Percentiles rank a stretch among this genome's conserved stretches.
Conservation (phyloP, 2,888 invertebrate genomes). For the Nezara viridula region DNA sequence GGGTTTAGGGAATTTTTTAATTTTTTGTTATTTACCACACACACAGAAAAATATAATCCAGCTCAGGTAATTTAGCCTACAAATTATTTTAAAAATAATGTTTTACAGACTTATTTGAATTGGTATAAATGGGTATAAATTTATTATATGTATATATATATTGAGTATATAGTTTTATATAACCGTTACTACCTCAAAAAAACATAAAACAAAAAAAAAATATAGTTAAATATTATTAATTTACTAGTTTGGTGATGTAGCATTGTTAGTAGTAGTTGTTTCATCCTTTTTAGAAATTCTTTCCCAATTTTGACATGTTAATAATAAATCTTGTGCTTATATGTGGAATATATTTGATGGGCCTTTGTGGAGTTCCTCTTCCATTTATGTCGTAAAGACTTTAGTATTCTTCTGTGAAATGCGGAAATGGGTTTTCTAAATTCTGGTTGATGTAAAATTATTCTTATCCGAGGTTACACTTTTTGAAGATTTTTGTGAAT, state of each 20-base stretch:
- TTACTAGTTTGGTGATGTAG: constrained; percentile 49
- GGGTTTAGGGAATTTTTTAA: constrained; percentile 44
- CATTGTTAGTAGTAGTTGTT: constrained; percentile 36
- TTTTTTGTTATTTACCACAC: constrained; percentile 52
- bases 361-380: constrained; percentile 63
- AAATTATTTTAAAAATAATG: constrained; percentile 54
- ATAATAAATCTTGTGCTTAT: constrained; percentile 50
- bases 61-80: constrained; percentile 60
- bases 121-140: constrained; percentile 60
- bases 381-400: constrained; percentile 54
- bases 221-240: constrained; percentile 51
- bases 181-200: constrained; percentile 63
- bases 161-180: constrained; percentile 56
- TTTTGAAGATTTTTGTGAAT: constrained; percentile 38
- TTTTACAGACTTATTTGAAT: constrained; percentile 56
- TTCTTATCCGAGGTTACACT: constrained; percentile 41
- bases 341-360: constrained; percentile 51
- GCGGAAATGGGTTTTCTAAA: constrained; percentile 43
- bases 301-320: constrained; percentile 45
- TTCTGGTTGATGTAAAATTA: constrained; percentile 43
- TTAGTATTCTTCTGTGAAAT: constrained; percentile 29
- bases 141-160: constrained; percentile 50
- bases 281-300: constrained; percentile 47
- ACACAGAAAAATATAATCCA: constrained; percentile 10
- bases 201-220: constrained; percentile 48